Base-by-base conservation (phyloP, 2,113 vertebrate species). In the Poicephalus meyeri region DNA sequence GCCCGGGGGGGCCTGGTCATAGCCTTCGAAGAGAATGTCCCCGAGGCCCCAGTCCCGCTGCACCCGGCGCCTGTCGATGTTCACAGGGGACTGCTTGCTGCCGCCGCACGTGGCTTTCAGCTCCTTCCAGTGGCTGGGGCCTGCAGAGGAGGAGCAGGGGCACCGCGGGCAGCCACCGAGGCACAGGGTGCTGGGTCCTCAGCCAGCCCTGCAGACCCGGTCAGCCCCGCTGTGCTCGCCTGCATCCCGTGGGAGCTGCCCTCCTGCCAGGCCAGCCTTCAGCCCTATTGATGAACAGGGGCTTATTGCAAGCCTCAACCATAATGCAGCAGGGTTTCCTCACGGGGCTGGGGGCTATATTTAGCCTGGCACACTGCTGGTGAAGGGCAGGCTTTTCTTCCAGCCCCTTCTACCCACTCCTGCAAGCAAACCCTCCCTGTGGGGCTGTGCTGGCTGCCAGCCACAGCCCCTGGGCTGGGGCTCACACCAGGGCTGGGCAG, bases 51-150 rank as follows among this genome's bases (percentile, higher is more conserved):
- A 11, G 9, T 99, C 97, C 56, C 85, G 80, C 80, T 90, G 97
- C 81, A 98, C 90, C 76, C 35, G 72, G 50, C 52, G 95, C 49
- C 95, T 95, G 80, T 98, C 97, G 29, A 99, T 98, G 76, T 99
- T 97, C 86, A 99, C 98, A 3, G 99, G 99, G 6, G 98, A 99
- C 93, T 99, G 99, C 64, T 95, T 92, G 58, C 91, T 13, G 0
- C 97, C 97, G 1, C 97, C 97, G 0, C 97, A 97, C 0, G 71
- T 88, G 60, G 91, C 66, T 37, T 95, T 81, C 41, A 97, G 47
- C 70, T 97, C 96, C 89, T 98, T 97, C 98, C 98, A 98, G 73
- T 97, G 91, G 18, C 81, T 94, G 82, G 97, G 97, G 8, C 97
- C 98, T 98, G 92, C 37, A 24, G 88, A 44, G 56, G 58, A 85